phyloP scores from a whole-genome alignment of 1,140 invertebrate genomes.

The Caenorhabditis tropicalis region DNA sequence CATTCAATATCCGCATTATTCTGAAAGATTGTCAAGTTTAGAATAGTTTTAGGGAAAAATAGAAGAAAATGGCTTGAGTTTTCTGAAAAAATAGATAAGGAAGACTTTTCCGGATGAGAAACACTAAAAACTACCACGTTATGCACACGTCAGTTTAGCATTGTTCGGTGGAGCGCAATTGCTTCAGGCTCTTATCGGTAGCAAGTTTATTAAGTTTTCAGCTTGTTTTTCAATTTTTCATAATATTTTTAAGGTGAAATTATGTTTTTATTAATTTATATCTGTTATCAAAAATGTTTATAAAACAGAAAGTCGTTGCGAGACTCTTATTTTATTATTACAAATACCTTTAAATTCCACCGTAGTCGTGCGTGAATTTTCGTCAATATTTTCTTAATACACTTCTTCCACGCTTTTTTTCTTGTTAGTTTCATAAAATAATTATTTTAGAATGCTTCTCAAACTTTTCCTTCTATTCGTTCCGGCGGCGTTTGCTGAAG shows the following conservation, averaged over 20 bases:
- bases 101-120: neutral
- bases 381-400: neutral
- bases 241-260: too few relatives aligned
- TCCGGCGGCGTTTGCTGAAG: neutral
- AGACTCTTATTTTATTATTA: too few relatives aligned
- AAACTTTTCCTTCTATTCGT: constrained; percentile 4
- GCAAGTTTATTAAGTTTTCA: too few relatives aligned
- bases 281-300: too few relatives aligned
- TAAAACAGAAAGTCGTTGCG: too few relatives aligned
- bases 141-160: constrained; percentile 36
- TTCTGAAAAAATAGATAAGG: neutral
- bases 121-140: constrained; percentile 26
- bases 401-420: neutral
- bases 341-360: neutral
- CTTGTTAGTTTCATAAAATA: too few relatives aligned
- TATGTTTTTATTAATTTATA: neutral
- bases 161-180: neutral
- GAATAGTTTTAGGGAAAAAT: neutral
- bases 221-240: too few relatives aligned
- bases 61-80: neutral
- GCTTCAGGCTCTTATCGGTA: neutral
- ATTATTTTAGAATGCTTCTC: neutral
- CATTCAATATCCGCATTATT: constrained; percentile 74
- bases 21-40: neutral
- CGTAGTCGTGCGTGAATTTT: neutral